A percentile compares a stretch with the other conserved stretches of the same genome.
Conservation (phyloP, 2,797 vertebrate genomes). For the Micromesistius poutassou region DNA sequence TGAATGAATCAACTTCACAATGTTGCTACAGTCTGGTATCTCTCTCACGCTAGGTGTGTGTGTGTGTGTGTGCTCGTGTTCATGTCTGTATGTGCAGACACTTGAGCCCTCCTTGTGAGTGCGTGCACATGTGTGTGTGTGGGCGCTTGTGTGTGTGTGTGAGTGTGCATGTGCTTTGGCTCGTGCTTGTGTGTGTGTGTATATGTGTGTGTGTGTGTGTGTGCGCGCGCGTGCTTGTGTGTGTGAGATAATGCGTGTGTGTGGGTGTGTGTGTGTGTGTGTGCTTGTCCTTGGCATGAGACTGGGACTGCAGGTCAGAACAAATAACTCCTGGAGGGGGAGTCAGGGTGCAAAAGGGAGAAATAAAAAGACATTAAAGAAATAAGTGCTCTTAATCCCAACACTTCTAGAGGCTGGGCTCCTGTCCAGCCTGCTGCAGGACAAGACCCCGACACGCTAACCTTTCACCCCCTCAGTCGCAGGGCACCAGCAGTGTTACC, state of each 20-base stretch:
- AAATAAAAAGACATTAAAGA: slow-evolving; percentile 30
- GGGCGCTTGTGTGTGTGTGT: no score
- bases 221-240: slow-evolving; percentile 4
- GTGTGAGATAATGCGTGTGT: not conserved
- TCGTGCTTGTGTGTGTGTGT: slow-evolving; percentile 5
- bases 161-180: not conserved
- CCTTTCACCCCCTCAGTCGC: slow-evolving; percentile 14
- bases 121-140: no score
- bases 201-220: not conserved
- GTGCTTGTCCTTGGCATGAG: slow-evolving; percentile 43
- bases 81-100: not conserved
- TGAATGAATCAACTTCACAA: slow-evolving; percentile 31
- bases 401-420: slow-evolving; percentile 24
- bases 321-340: slow-evolving; percentile 48
- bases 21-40: slow-evolving; percentile 10
- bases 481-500: not conserved
- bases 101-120: no score
- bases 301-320: slow-evolving; percentile 43
- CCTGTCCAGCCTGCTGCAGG: slow-evolving; percentile 32
- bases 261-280: slow-evolving; percentile 4
- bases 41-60: slow-evolving; percentile 4
- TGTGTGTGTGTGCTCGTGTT: slow-evolving; percentile 7
- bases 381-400: slow-evolving; percentile 46
- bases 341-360: slow-evolving; percentile 26
- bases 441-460: slow-evolving; percentile 36